A percentile compares a stretch with the other conserved stretches of the same genome.
phyloP scores from a whole-genome alignment of 2,113 vertebrate species.

The Tachysurus vachellii region DNA sequence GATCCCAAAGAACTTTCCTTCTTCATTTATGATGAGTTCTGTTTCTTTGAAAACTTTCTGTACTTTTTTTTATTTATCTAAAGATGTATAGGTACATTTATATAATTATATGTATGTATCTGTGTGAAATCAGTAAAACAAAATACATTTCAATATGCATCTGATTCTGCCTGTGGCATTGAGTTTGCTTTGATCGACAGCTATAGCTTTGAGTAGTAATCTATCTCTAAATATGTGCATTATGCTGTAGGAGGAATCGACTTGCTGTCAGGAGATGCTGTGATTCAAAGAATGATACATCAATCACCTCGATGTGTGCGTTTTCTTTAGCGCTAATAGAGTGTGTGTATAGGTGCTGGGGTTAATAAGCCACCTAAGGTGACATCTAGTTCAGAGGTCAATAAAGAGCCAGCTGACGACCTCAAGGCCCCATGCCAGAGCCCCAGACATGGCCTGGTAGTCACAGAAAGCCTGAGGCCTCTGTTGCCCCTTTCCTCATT shows the following conservation, averaged over 20 bases:
- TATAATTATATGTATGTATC: not conserved
- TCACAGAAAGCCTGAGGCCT: slow-evolving; percentile 44
- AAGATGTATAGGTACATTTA: not conserved
- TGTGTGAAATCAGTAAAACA: slow-evolving; percentile 14
- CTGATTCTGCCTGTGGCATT: slow-evolving; percentile 1
- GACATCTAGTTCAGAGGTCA: slow-evolving; percentile 70
- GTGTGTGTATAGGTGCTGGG: slow-evolving; percentile 55
- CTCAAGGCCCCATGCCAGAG: slow-evolving; percentile 59
- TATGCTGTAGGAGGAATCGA: slow-evolving; percentile 33
- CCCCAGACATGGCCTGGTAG: slow-evolving; percentile 62
- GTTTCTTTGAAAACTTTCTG: not conserved
- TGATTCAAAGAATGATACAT: slow-evolving; percentile 37
- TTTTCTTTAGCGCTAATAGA: slow-evolving; percentile 40
- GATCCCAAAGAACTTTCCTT: not conserved
- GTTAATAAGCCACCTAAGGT: slow-evolving; percentile 75
- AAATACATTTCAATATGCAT: slow-evolving; percentile 9
- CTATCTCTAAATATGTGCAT: slow-evolving; percentile 40
- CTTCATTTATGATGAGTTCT: not conserved
- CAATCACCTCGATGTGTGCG: slow-evolving; percentile 50
- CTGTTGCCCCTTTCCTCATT: slow-evolving; percentile 24
- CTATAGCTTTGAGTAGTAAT: slow-evolving; percentile 34
- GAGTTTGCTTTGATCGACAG: slow-evolving; percentile 30
- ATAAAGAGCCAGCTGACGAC: slow-evolving; percentile 59
- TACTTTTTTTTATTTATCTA: not conserved
- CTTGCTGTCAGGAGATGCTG: slow-evolving; percentile 36